Base-by-base conservation (phyloP, 2,797 vertebrate species). In the Bradypodion ventrale region DNA sequence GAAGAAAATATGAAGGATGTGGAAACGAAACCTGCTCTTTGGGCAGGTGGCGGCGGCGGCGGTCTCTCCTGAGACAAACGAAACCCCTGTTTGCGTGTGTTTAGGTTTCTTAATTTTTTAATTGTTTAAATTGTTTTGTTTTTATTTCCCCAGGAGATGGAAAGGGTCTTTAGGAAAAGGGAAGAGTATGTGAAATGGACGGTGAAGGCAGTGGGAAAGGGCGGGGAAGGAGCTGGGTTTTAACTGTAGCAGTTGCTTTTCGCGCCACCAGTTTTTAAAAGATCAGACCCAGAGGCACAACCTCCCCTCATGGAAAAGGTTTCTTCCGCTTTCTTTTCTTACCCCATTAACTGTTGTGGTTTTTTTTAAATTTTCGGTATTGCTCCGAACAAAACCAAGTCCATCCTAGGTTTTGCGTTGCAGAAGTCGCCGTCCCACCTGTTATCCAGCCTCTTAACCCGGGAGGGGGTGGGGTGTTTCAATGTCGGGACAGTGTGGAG, bases 401-500 rank as follows among this genome's bases (percentile, higher is more conserved):
- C 66, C 78, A 42, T 92, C 90, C 91, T 92, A 85, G 88, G 86
- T 87, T 92, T 83, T 86, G 86, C 87, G 91, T 86, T 88, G 83
- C 88, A 78, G 76, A 80, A 88, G 91, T 92, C 89, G 91, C 84
- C 84, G n/a, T n/a, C n/a, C n/a, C 85, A 82, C 78, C 85, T 85
- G 81, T 84, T 91, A 87, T 83, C 84, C 80, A 86, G 88, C 93
- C 88, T 91, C 85, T 56, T 91, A 76, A 87, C 93, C n/a, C n/a
- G n/a, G n/a, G n/a, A n/a, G n/a, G n/a, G n/a, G n/a, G n/a, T n/a
- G n/a, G n/a, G n/a, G n/a, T 80, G 68, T 73, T 83, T 56, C 42
- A 87, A 92, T 88, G 87, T 92, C 90, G 92, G 37, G 91, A 69
- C 49, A 92, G 90, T 90, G 90, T 90, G 92, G 89, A 91, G 90